phyloP scores from a whole-genome alignment of 2,888 invertebrate genomes.

The Lasioglossum malachurum region DNA sequence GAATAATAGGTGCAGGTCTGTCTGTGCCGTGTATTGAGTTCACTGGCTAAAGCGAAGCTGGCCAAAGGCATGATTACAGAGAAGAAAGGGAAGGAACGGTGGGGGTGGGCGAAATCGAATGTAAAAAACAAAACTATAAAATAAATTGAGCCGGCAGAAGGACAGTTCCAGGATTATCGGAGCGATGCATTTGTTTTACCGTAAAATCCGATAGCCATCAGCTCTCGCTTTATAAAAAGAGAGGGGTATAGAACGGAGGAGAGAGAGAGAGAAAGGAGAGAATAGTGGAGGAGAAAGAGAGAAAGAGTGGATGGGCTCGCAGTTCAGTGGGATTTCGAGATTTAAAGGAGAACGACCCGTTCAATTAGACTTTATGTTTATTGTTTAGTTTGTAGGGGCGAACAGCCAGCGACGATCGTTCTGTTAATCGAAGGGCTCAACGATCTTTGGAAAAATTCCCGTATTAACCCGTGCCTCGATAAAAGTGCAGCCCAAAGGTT shows the following conservation, averaged over 20 bases:
- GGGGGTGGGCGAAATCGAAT: slow-evolving; percentile 49
- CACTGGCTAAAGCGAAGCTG: slow-evolving; percentile 36
- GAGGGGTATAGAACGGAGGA: slow-evolving; percentile 4
- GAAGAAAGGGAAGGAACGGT: slow-evolving; percentile 17
- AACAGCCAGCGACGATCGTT: slow-evolving; percentile 21
- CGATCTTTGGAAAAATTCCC: slow-evolving; percentile 17
- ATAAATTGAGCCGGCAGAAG: slow-evolving; percentile 74
- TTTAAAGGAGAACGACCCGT: slow-evolving; percentile 63
- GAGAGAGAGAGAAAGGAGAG: not conserved
- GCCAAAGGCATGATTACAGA: slow-evolving; percentile 45
- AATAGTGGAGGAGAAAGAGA: not conserved
- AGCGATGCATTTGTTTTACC: slow-evolving; percentile 77
- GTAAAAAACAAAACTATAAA: slow-evolving; percentile 70
- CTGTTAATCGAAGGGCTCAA: slow-evolving; percentile 41
- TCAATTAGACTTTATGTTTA: slow-evolving; percentile 64
- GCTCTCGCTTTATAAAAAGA: slow-evolving; percentile 48
- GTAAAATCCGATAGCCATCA: slow-evolving; percentile 77
- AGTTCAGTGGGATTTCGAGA: slow-evolving; percentile 61
- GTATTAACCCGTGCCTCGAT: slow-evolving; percentile 19
- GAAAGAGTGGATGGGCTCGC: not conserved
- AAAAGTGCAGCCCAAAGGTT: slow-evolving; percentile 10
- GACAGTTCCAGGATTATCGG: slow-evolving; percentile 74
- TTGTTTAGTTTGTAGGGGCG: slow-evolving; percentile 43
- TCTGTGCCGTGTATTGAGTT: not conserved
- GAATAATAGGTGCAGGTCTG: not conserved